A percentile compares a stretch with the other conserved stretches of the same genome.
Conservation (phyloP, 2,888 invertebrate genomes). For the Aphodius sticticus region DNA sequence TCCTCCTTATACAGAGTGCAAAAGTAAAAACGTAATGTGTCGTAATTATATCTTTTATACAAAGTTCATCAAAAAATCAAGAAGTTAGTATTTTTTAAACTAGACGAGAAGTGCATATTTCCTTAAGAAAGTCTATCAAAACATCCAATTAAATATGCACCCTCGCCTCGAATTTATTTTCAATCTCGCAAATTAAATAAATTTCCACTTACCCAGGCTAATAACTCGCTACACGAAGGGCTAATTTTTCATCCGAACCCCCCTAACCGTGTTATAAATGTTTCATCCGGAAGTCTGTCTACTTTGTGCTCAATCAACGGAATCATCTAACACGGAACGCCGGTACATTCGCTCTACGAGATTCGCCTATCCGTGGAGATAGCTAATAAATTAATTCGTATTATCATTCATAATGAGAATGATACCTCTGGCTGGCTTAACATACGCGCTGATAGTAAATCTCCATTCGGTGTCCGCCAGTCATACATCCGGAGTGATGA, state of each 20-base stretch:
- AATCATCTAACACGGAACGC: background rate
- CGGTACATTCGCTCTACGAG: background rate
- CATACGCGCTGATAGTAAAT: slow-evolving; percentile 45
- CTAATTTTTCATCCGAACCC: background rate
- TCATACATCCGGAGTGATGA: slow-evolving; percentile 44
- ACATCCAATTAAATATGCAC: background rate
- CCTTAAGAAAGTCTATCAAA: background rate
- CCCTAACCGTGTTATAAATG: background rate
- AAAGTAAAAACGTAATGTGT: too few species aligned
- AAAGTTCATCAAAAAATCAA: too few species aligned
- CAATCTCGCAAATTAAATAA: slow-evolving; percentile 4
- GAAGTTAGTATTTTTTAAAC: too few species aligned
- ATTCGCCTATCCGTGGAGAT: background rate
- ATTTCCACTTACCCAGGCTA: background rate
- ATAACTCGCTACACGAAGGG: slow-evolving; percentile 4
- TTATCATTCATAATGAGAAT: slow-evolving; percentile 41
- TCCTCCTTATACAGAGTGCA: too few species aligned
- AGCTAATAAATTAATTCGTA: slow-evolving; percentile 38
- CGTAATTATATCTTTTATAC: too few species aligned
- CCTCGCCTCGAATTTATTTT: background rate
- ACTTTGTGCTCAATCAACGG: background rate
- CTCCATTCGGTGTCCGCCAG: slow-evolving; percentile 43
- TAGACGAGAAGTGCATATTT: too few species aligned
- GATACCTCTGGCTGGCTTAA: slow-evolving; percentile 43
- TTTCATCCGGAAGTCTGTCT: background rate